phyloP scores from a whole-genome alignment of 1,140 invertebrate genomes.

The Drosophila tani region DNA sequence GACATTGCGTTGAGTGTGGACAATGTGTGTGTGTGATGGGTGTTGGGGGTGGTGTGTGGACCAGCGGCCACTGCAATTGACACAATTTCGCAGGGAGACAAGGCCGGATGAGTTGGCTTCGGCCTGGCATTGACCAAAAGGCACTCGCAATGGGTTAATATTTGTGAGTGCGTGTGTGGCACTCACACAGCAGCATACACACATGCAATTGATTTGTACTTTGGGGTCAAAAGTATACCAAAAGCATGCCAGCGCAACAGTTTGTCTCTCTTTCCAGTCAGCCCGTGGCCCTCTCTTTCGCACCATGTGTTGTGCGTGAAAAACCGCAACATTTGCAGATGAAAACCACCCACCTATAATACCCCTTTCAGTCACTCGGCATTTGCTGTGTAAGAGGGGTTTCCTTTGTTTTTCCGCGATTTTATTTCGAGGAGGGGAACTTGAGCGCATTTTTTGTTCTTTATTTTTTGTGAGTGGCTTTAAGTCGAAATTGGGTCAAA shows the following conservation, averaged over 20 bases:
- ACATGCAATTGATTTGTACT: conserved; percentile 81
- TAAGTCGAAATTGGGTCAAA: conserved; percentile 32
- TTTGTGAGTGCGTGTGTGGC: conserved; percentile 22
- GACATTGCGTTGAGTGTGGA: conserved; percentile 51
- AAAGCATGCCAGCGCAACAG: conserved; percentile 71
- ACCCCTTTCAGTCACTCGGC: background rate
- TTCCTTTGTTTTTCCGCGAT: conserved; percentile 21
- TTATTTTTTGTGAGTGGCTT: conserved; percentile 25
- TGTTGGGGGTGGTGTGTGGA: conserved; percentile 6
- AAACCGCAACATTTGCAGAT: conserved; percentile 71
- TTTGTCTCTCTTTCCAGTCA: conserved; percentile 15
- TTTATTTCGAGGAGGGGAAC: conserved; percentile 7
- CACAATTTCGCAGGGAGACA: conserved; percentile 76
- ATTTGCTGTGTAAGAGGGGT: background rate
- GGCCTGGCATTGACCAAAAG: conserved; percentile 55
- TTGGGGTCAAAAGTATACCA: conserved; percentile 71
- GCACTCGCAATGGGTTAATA: conserved; percentile 42
- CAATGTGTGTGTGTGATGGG: conserved; percentile 11
- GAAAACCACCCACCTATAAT: conserved; percentile 11
- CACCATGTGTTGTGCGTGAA: conserved; percentile 33
- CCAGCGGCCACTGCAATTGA: conserved; percentile 76
- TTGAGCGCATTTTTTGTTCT: conserved; percentile 11
- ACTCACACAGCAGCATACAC: conserved; percentile 46
- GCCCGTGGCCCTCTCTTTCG: background rate
- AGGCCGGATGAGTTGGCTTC: conserved; percentile 37